Evolutionary conservation across 2,113 vertebrate genomes (phyloP).

Genomic region (Castor canadensis): DNA sequence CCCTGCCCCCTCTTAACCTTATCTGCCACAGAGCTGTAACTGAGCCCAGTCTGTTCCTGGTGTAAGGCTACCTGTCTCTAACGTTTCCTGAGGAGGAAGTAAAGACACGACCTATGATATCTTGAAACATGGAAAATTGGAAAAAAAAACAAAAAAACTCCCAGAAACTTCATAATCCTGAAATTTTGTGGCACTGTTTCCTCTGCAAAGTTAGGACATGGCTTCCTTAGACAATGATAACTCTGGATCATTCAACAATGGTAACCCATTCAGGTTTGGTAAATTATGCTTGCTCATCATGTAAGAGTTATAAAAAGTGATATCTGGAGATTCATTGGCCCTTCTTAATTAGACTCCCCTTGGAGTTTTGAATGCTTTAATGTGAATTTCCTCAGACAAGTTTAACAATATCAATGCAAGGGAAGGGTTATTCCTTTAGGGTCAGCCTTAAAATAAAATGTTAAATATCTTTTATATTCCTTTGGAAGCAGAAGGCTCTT

Average conservation of each 20-base stretch:
- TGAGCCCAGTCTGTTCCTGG: constrained; percentile 84
- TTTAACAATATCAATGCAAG: background rate
- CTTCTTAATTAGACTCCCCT: constrained; percentile 45
- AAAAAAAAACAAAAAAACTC: background rate
- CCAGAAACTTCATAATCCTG: background rate
- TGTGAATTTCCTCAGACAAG: constrained; percentile 54
- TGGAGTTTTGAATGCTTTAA: constrained; percentile 29
- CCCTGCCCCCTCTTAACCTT: constrained; percentile 88
- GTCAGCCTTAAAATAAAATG: background rate
- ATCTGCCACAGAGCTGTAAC: constrained; percentile 88
- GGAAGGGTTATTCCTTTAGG: background rate
- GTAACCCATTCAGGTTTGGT: background rate
- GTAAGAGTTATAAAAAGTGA: background rate
- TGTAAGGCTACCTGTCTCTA: constrained; percentile 82
- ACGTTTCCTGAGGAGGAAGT: constrained; percentile 82
- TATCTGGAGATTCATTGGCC: background rate
- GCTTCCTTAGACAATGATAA: background rate
- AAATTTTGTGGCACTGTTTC: background rate
- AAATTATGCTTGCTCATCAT: constrained; percentile 5
- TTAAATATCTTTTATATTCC: background rate
- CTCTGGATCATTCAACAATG: too few species aligned
- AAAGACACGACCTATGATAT: background rate
- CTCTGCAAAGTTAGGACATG: background rate
- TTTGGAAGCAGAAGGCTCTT: background rate
- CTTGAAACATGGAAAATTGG: constrained; percentile 21